Evolutionary conservation across 1,140 invertebrate genomes (phyloP), one percentile per base, ranked within the genome.

Genomic region (Epicauta chinensis): DNA sequence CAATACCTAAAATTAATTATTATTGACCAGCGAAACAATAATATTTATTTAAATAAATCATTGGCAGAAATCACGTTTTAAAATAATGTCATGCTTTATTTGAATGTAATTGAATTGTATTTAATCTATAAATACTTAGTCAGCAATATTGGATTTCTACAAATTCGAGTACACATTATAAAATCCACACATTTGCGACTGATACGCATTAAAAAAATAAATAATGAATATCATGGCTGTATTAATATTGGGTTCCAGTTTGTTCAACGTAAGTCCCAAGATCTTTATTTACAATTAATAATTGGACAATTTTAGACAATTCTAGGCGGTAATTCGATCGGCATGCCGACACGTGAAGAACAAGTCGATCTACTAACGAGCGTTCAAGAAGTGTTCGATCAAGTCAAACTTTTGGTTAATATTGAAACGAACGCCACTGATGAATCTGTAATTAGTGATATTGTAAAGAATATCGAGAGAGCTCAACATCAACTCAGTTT

Each of bases 1-100:
- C 56, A 91, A 71, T 63, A 83, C 79, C 89, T 91, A 67, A 41
- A 70, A 53, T n/a, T n/a, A n/a, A 32, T 11, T 14, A 17, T n/a
- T 10, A 2, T 12, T 31, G 34, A 13, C 7, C 37, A 12, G n/a
- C 30, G 46, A 34, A 34, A 34, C 3, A 34, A 23, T 23, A 23
- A 23, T 23, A 23, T 23, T 23, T 23, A 31, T n/a, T 37, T 9
- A 11, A 15, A 37, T 37, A 46, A 35, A 49, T 17, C 23, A 7
- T 23, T 23, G 4, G n/a, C n/a, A n/a, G n/a, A 23, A 23, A 23
- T 23, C 23, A 23, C 23, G 23, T 23, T 23, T 7, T 23, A 3
- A 23, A 23, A 23, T 23, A 23, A 23, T 23, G 7, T 23, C 23
- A 23, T 23, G 23, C 7, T 23, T 23, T 3, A 3, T 23, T 23